Base-by-base conservation (phyloP, 2,113 vertebrate species). In the Microtus pennsylvanicus region DNA sequence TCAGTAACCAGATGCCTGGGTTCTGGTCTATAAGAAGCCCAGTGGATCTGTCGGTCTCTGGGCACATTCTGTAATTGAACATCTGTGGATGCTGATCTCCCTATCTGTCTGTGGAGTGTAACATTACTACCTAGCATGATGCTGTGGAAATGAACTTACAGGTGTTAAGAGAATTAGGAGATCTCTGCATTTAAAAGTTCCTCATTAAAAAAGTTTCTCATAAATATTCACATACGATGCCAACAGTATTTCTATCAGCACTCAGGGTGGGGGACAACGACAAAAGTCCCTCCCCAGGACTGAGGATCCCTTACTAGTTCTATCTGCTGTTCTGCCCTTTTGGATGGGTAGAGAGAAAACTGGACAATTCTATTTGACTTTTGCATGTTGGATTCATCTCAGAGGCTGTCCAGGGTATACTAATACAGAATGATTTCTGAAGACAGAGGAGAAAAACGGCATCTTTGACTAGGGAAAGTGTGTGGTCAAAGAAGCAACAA, bases 1-100 rank as follows among this genome's bases (percentile, higher is more conserved):
- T 55, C 3, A 30, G 77, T 77, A 69, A 78, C 77, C 72, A 95
- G 67, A 94, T 78, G 74, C 81, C 75, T 63, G 33, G 3, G 58
- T 61, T 61, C 28, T 55, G 85, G 72, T 69, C 70, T 88, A 92
- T 87, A 75, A 93, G 58, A 80, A 93, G 63, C 47, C 30, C 85
- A 35, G 77, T 21, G 55, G 76, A 89, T 58, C 5, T 58, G 55
- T 58, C 1, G 55, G 19, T 74, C 69, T 88, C 96, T 94, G 97
- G 52, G 90, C 88, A 90, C 82, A 69, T 87, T 88, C 92, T 89
- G 80, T 19, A 90, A 80, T 0, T 42, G 77, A 97, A 96, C 93
- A 97, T 96, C 96, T 97, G 92, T 0, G 28, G 88, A 94, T 70
- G 95, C 33, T 83, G 92, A 65, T 94, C 85, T 76, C 94, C 89